A percentile compares a stretch with the other conserved stretches of the same genome.
Evolutionary conservation across 2,113 vertebrate species (phyloP).

Genomic region (Toxotes jaculatrix): DNA sequence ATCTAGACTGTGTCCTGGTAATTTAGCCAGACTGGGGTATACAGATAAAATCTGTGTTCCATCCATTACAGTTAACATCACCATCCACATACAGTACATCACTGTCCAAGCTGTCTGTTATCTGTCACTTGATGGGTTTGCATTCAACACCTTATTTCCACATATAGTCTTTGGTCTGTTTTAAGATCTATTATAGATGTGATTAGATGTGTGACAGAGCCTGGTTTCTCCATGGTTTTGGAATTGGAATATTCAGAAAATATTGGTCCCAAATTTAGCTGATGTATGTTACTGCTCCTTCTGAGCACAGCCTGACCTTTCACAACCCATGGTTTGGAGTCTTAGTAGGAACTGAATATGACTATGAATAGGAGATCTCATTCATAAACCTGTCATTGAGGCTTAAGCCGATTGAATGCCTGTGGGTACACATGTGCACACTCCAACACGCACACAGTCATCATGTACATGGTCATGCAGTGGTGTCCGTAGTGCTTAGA

Average conservation of each 20-base stretch:
- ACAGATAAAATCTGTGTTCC: not conserved
- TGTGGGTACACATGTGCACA: not conserved
- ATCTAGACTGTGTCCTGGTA: not conserved
- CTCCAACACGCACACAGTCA: constrained; percentile 8
- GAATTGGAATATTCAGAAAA: not conserved
- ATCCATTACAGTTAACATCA: not conserved
- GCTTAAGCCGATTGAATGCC: constrained; percentile 24
- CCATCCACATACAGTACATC: not conserved
- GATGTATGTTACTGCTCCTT: not conserved
- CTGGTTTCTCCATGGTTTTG: not conserved
- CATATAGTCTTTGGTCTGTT: not conserved
- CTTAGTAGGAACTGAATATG: constrained; percentile 6
- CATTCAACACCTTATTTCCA: not conserved
- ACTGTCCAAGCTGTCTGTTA: not conserved
- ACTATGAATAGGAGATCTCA: constrained; percentile 15
- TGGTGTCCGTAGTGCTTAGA: not conserved
- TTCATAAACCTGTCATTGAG: constrained; percentile 46
- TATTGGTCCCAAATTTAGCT: not conserved
- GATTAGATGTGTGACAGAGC: not conserved
- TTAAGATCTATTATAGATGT: not conserved
- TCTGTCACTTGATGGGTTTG: not conserved
- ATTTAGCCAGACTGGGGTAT: not conserved
- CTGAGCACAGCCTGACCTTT: constrained; percentile 15
- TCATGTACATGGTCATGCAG: not conserved
- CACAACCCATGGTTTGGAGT: not conserved